Percentiles rank a stretch among this genome's conserved stretches.
These are phyloP conservation scores for Rhabdophis nuchalis DNA, from an alignment of 2,797 vertebrate genomes.

Conservation along the genomic window DNA sequence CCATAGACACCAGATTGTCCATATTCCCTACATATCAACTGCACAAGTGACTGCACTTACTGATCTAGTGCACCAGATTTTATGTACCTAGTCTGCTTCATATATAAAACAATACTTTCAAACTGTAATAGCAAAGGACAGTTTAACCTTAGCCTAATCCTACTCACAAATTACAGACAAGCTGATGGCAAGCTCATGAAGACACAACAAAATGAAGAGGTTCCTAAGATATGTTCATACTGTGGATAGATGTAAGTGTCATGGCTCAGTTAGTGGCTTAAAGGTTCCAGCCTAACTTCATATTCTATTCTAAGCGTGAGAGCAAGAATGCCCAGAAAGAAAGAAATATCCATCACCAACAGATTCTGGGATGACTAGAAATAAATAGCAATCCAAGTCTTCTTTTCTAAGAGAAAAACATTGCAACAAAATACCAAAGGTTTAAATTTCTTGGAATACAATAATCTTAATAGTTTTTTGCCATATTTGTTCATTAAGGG, in stretches of 20 bases:
- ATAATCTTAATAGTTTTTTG: too few relatives aligned
- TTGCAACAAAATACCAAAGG: not conserved
- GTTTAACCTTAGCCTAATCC: not conserved
- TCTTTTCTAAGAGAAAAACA: not conserved
- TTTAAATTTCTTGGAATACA: too few relatives aligned
- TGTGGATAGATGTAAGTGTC: not conserved
- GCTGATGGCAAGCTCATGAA: not conserved
- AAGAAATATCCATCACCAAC: not conserved
- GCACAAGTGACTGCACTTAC: not conserved
- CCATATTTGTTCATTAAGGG: too few relatives aligned
- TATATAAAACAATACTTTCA: not conserved
- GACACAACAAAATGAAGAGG: not conserved
- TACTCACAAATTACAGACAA: not conserved
- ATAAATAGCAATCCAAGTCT: not conserved
- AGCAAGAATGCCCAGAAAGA: not conserved
- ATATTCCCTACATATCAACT: not conserved
- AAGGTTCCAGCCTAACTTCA: not conserved
- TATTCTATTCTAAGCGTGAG: not conserved
- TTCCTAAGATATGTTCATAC: not conserved
- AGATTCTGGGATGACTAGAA: not conserved
- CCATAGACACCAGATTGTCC: not conserved
- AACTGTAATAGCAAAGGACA: not conserved
- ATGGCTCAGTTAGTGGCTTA: not conserved
- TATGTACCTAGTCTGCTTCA: not conserved
- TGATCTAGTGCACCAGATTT: not conserved